Evolutionary conservation across 2,113 vertebrate genomes (phyloP), one percentile per base, ranked within the genome.

Genomic region (Macroglossus sobrinus): DNA sequence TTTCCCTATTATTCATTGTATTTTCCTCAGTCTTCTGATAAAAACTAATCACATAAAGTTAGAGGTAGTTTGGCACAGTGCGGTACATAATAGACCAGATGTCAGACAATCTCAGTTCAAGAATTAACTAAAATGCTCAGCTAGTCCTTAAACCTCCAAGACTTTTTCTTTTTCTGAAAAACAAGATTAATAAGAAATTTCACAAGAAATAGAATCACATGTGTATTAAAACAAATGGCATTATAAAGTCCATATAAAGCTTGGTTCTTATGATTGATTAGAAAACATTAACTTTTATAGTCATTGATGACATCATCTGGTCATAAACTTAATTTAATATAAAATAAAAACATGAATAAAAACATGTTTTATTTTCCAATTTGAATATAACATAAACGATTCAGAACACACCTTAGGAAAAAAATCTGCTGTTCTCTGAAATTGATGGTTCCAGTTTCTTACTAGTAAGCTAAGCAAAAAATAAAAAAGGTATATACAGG

Each of bases 341-440:
- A 92, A 91, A 85, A 76, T 89, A 71, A 16, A 84, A 95, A 85
- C 7, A 45, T 74, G 53, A 86, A 57, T 68, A 68, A 15, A 9
- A 47, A 38, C 10, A 18, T 40, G 90, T 87, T 13, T 84, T 57
- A 8, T 95, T 79, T 81, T 43, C 55, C 35, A 84, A 28, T 68
- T 78, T 72, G 71, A 94, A 90, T 8, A 74, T 50, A 88, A 82
- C 2, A 76, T 14, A 38, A 71, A 86, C 26, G 75, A 47, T 66
- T 95, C 38, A 93, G 92, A 90, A 84, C 76, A 92, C 30, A 68
- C 81, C 22, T 91, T 85, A 64, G 21, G 7, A 59, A 94, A 84
- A 87, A 76, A 61, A 76, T 26, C 12, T 69, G 4, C 3, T 21
- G 30, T 88, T 81, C 95, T 84, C 43, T 81, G 9, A 43, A 95